Conservation (phyloP, 64 coral and sea anemone species). For the Trachythela sp. region DNA sequence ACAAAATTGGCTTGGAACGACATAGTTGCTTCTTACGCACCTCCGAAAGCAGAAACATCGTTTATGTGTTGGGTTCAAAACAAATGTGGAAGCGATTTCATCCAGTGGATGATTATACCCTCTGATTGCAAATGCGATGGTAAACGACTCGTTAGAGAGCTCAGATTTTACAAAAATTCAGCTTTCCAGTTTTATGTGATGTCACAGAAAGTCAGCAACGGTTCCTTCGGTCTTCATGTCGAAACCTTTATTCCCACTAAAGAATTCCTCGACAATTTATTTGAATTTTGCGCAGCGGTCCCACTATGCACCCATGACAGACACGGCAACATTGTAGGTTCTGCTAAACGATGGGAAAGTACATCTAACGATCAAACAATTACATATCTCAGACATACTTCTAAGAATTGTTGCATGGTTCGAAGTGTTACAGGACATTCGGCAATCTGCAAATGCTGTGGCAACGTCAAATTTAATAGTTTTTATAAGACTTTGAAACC, state of each 20-base stretch:
- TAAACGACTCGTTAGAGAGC: background rate
- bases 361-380: background rate
- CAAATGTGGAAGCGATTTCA: background rate
- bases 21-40: background rate
- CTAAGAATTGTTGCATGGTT: background rate
- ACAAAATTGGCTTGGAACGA: no score
- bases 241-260: background rate
- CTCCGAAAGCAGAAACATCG: background rate
- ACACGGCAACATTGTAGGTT: background rate
- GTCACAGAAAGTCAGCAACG: background rate
- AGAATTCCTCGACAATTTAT: conserved; percentile 20
- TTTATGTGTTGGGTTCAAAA: background rate
- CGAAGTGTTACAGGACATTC: background rate
- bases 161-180: background rate
- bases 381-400: background rate
- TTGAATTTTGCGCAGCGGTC: conserved; percentile 14
- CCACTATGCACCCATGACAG: background rate
- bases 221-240: background rate
- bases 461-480: background rate
- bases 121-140: background rate
- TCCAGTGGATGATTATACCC: no score
- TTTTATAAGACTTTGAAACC: background rate
- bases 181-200: background rate
- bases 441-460: background rate
- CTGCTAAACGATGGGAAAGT: background rate